phyloP scores from a whole-genome alignment of 2,888 invertebrate genomes.

The Clitarchus hookeri region DNA sequence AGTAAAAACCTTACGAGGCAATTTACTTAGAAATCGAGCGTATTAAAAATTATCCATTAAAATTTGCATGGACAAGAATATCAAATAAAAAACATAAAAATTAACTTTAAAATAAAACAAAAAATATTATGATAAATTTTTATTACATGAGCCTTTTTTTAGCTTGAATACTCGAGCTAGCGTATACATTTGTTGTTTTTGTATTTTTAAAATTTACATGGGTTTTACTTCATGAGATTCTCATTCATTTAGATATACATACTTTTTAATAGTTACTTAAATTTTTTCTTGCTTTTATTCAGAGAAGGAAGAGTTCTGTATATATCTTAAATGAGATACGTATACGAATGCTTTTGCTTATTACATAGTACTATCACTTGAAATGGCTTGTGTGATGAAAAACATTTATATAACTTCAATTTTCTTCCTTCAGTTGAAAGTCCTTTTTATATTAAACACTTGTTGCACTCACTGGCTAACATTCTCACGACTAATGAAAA shows the following conservation, averaged over 20 bases:
- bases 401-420: constrained; percentile 16
- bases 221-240: constrained; percentile 29
- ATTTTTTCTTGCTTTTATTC: constrained; percentile 34
- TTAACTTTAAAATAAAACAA: constrained; percentile 25
- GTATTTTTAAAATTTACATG: constrained; percentile 49
- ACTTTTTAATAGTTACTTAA: constrained; percentile 35
- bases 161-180: constrained; percentile 66
- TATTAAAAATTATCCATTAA: neutral
- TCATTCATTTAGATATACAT: constrained; percentile 52
- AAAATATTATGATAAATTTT: constrained; percentile 18
- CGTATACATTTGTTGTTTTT: constrained; percentile 78
- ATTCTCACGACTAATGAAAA: constrained; percentile 26
- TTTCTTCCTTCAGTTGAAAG: neutral
- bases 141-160: constrained; percentile 50
- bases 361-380: constrained; percentile 29
- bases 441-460: constrained; percentile 16
- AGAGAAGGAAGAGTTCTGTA: constrained; percentile 43
- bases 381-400: constrained; percentile 20
- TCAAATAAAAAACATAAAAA: constrained; percentile 22
- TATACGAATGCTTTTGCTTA: constrained; percentile 40
- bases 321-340: constrained; percentile 38
- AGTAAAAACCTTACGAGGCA: constrained; percentile 16
- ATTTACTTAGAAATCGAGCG: constrained; percentile 10
- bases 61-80: neutral
- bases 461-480: constrained; percentile 12